These are phyloP conservation scores for Ctena decussata DNA, from an alignment of 2,888 invertebrate genomes.

Conservation along the genomic window DNA sequence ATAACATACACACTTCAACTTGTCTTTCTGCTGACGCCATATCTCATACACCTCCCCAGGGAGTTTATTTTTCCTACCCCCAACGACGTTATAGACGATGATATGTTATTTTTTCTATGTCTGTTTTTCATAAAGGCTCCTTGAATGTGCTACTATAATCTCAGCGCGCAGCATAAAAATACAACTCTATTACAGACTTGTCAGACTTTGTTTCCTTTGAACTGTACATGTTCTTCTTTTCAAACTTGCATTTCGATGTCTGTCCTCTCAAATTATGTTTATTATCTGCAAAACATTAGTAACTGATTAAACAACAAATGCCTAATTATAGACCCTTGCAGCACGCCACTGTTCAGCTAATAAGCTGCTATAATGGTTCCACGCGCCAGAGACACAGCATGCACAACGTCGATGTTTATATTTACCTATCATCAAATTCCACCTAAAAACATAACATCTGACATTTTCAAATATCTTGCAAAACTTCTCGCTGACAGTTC, in stretches of 20 bases:
- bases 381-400: neutral
- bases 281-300: too few species aligned
- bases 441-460: slow-evolving; percentile 50
- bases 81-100: slow-evolving; percentile 48
- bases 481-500: slow-evolving; percentile 59
- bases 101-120: neutral
- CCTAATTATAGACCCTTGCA: too few species aligned
- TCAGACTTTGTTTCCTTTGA: too few species aligned
- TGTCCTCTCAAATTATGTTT: too few species aligned
- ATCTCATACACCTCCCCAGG: slow-evolving; percentile 18
- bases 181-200: too few species aligned
- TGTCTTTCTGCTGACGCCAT: slow-evolving; percentile 40
- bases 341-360: too few species aligned
- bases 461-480: slow-evolving; percentile 62
- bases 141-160: neutral
- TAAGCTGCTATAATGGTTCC: too few species aligned
- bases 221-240: too few species aligned
- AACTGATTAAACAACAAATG: too few species aligned
- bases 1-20: slow-evolving; percentile 33
- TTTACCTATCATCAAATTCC: neutral
- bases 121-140: neutral
- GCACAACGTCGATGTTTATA: neutral
- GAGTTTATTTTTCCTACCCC: slow-evolving; percentile 51
- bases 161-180: too few species aligned
- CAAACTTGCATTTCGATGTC: too few species aligned